phyloP scores from a whole-genome alignment of 2,888 invertebrate genomes.

The Hoplodrina ambigua region DNA sequence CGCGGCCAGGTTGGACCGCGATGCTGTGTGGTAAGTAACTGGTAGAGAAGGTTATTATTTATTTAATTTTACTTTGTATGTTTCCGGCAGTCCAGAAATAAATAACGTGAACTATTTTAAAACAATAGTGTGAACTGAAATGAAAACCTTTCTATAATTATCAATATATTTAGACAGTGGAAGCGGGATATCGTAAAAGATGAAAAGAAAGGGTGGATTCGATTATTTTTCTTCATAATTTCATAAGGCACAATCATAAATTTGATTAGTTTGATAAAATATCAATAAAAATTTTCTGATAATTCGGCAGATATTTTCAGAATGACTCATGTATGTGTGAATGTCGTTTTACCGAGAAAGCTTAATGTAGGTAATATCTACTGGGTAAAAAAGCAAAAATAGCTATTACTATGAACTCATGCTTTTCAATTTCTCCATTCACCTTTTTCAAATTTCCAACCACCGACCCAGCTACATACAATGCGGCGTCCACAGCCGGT shows the following conservation, averaged over 20 bases:
- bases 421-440: background rate
- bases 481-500: conserved; percentile 80
- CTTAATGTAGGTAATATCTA: background rate
- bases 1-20: conserved; percentile 82
- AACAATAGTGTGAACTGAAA: no score
- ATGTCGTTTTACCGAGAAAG: background rate
- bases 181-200: background rate
- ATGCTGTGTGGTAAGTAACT: conserved; percentile 77
- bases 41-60: conserved; percentile 42
- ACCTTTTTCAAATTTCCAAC: background rate
- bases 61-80: conserved; percentile 21
- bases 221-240: background rate
- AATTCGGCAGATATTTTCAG: background rate
- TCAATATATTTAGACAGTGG: background rate
- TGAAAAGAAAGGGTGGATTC: background rate
- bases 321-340: background rate
- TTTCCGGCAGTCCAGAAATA: background rate
- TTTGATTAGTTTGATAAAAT: conserved; percentile 15
- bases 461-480: conserved; percentile 71
- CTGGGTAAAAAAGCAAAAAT: background rate
- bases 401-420: background rate
- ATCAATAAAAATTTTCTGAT: conserved; percentile 20
- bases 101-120: no score
- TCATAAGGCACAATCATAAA: background rate
- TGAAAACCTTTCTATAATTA: background rate